phyloP scores from a whole-genome alignment of 2,797 vertebrate genomes.

The Spinibarbus caldwelli region DNA sequence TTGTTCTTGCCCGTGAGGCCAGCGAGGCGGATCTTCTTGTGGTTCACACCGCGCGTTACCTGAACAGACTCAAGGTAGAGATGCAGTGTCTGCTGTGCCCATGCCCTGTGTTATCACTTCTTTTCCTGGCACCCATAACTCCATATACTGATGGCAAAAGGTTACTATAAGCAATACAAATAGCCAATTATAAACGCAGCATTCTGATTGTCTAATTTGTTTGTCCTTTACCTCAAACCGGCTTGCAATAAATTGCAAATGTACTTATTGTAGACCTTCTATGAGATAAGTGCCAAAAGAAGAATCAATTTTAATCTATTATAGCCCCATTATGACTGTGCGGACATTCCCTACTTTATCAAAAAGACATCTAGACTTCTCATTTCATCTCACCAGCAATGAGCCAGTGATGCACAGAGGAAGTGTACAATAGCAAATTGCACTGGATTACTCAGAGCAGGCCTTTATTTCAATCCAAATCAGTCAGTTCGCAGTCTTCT shows the following conservation, averaged over 20 bases:
- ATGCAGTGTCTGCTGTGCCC: background rate
- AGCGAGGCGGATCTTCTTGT: conserved; percentile 92
- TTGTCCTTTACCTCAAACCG: conserved; percentile 2
- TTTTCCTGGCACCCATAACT: conserved; percentile 25
- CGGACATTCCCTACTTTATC: conserved; percentile 42
- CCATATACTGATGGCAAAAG: conserved; percentile 56
- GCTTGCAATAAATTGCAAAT: conserved; percentile 5
- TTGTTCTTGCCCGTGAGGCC: conserved; percentile 89
- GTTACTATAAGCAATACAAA: conserved; percentile 36
- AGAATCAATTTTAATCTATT: conserved; percentile 22
- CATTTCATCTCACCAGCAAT: conserved; percentile 37
- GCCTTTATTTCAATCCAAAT: conserved; percentile 56
- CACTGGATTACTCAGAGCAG: conserved; percentile 46
- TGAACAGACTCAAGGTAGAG: conserved; percentile 91
- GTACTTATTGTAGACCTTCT: conserved; percentile 8
- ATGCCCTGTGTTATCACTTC: conserved; percentile 26
- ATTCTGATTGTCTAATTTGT: conserved; percentile 7
- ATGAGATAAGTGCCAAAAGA: conserved; percentile 36
- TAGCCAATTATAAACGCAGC: background rate
- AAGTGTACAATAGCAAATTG: conserved; percentile 45
- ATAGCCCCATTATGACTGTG: conserved; percentile 9
- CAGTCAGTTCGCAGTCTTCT: conserved; percentile 54
- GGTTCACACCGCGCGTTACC: conserved; percentile 90
- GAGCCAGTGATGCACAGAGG: conserved; percentile 35
- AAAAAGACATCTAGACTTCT: conserved; percentile 35